Evolutionary conservation across 2,888 invertebrate species (phyloP).

Genomic region (Elmis aenea): DNA sequence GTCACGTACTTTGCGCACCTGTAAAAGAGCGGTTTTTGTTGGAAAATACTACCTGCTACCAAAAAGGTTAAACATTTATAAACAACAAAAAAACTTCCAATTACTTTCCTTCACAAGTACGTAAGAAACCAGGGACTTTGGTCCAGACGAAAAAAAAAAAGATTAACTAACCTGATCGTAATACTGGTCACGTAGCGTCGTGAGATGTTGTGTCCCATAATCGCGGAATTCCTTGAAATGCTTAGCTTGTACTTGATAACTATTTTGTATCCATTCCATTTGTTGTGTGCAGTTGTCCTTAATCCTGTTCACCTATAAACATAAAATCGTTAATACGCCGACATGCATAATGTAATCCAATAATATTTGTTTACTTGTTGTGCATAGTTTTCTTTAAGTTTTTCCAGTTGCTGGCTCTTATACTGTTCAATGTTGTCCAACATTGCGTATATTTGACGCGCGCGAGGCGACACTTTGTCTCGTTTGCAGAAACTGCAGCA

Average conservation of each 20-base stretch:
- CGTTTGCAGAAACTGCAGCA: slow-evolving; percentile 71
- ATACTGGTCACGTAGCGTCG: slow-evolving; percentile 84
- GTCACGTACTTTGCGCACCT: slow-evolving; percentile 87
- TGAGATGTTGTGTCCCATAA: slow-evolving; percentile 84
- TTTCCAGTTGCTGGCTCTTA: slow-evolving; percentile 83
- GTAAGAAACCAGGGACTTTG: not conserved
- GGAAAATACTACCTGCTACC: no score
- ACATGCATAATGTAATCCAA: no score
- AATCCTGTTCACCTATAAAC: slow-evolving; percentile 69
- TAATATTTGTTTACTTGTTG: slow-evolving; percentile 60
- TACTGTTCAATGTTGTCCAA: slow-evolving; percentile 87
- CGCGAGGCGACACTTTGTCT: slow-evolving; percentile 67
- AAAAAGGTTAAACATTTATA: no score
- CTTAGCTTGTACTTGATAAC: slow-evolving; percentile 82
- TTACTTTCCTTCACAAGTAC: no score
- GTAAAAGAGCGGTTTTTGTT: no score
- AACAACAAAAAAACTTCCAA: no score
- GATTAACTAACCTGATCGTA: slow-evolving; percentile 69
- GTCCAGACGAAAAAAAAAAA: not conserved
- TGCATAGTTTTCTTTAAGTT: slow-evolving; percentile 85
- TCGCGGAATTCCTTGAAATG: slow-evolving; percentile 85
- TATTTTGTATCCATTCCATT: slow-evolving; percentile 89
- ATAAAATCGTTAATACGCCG: no score
- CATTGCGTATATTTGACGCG: slow-evolving; percentile 81
- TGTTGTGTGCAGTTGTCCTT: slow-evolving; percentile 91